Conservation (phyloP, 2,888 invertebrate genomes). For the Tethea ocularis region DNA sequence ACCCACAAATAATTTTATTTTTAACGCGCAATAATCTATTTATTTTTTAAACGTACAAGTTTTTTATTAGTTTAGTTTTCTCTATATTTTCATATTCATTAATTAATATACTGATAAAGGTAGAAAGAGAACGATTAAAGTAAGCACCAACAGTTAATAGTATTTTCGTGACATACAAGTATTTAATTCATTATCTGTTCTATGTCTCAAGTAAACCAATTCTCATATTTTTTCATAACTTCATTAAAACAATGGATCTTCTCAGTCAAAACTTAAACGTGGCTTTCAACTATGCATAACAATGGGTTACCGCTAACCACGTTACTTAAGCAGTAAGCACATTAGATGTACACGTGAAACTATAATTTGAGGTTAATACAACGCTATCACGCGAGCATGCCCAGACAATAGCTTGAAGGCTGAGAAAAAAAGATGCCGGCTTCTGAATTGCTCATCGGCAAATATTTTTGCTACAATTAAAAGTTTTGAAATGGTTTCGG, state of each 20-base stretch:
- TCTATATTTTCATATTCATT: not conserved
- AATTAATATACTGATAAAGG: not conserved
- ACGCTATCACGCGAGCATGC: conserved; percentile 33
- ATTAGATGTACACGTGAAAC: conserved; percentile 31
- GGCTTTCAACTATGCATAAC: conserved; percentile 34
- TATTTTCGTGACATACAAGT: not conserved
- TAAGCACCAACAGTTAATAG: not conserved
- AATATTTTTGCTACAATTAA: conserved; percentile 8
- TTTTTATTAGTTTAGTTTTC: no score
- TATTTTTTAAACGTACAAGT: not conserved
- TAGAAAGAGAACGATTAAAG: not conserved
- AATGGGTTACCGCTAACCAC: conserved; percentile 31
- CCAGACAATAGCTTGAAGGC: conserved; percentile 21
- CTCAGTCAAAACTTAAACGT: conserved; percentile 9
- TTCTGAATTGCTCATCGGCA: conserved; percentile 10
- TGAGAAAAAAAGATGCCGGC: conserved; percentile 29
- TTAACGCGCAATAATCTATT: not conserved
- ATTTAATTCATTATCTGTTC: not conserved
- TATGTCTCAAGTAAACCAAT: conserved; percentile 1
- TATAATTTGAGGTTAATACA: conserved; percentile 34
- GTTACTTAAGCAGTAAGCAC: conserved; percentile 38
- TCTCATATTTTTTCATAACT: conserved; percentile 11
- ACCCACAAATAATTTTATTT: conserved; percentile 12
- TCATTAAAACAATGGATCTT: not conserved
- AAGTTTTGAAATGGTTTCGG: not conserved